Base-by-base conservation (phyloP, 2,113 vertebrate species). In the Phycodurus eques region DNA sequence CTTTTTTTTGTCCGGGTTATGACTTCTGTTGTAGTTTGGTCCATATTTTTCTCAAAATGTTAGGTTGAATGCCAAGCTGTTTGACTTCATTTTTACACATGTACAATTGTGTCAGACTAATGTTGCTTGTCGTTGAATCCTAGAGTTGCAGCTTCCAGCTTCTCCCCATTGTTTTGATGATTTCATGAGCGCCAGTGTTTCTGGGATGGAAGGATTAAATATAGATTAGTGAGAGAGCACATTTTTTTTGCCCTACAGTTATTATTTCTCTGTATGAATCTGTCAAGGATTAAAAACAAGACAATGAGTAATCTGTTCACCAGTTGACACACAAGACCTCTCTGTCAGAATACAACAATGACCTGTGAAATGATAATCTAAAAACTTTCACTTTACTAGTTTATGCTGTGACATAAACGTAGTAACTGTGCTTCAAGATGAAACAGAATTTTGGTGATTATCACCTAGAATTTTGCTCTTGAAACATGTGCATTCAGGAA, bases 171-270 rank as follows among this genome's bases (percentile, higher is more conserved):
- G 85, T 86, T 85, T 43, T 42, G 31, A 86, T 80, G 65, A 68
- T 69, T 82, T 80, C 44, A 70, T 10, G 20, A 78, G 75, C 27
- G 77, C 75, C 71, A 81, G 76, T 77, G 72, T 70, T 14, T 8
- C 74, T 78, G 68, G 72, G 75, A 76, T 78, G 69, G 42, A 75
- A 44, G 83, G 88, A 91, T 89, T 88, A 86, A 54, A 79, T 76
- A 73, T 76, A 81, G 87, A 88, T 90, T 90, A 88, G 78, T 65
- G 83, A 83, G 81, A 86, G 77, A 83, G 79, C 80, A 78, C 79
- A 71, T 80, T 85, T 75, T 79, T 79, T 78, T 79, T 51, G 67
- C 74, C 73, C 73, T 65, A 61, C 75, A 77, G 74, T 80, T 87
- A 85, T 82, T 82, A 77, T 87, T 84, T 80, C 81, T 83, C 78